phyloP scores from a whole-genome alignment of 2,797 vertebrate species.

The Botia almorhae region DNA sequence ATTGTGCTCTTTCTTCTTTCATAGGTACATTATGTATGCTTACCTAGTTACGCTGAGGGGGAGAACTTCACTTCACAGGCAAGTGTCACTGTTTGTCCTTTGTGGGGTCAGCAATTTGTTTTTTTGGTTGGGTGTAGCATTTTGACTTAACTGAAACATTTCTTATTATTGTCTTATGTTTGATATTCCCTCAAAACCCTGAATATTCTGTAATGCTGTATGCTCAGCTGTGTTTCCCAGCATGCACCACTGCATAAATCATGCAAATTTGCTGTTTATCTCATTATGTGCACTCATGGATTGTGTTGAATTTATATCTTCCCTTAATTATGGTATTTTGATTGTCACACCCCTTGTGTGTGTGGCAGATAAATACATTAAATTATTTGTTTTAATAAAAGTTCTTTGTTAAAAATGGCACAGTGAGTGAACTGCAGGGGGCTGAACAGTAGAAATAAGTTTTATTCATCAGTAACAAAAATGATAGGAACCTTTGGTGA shows the following conservation, averaged over 20 bases:
- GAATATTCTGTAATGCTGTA: too few relatives aligned
- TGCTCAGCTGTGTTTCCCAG: too few relatives aligned
- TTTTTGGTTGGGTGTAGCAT: too few relatives aligned
- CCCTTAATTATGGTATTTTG: neutral
- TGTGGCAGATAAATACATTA: too few relatives aligned
- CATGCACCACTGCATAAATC: neutral
- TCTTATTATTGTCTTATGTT: too few relatives aligned
- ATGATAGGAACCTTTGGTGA: neutral
- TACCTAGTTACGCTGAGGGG: constrained; percentile 76
- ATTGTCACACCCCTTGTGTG: too few relatives aligned
- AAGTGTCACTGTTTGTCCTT: neutral
- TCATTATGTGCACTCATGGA: neutral
- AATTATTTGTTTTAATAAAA: too few relatives aligned
- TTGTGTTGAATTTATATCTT: neutral
- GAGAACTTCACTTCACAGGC: constrained; percentile 78
- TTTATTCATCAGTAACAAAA: neutral
- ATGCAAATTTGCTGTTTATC: neutral
- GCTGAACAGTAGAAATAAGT: neutral
- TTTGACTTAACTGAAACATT: too few relatives aligned
- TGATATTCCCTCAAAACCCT: too few relatives aligned
- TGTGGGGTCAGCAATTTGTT: too few relatives aligned
- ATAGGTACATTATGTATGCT: constrained; percentile 81
- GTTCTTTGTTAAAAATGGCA: too few relatives aligned
- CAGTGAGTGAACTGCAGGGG: too few relatives aligned
- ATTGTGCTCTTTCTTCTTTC: constrained; percentile 41